Base-by-base conservation (phyloP, 2,797 vertebrate genomes). In the Discoglossus pictus region DNA sequence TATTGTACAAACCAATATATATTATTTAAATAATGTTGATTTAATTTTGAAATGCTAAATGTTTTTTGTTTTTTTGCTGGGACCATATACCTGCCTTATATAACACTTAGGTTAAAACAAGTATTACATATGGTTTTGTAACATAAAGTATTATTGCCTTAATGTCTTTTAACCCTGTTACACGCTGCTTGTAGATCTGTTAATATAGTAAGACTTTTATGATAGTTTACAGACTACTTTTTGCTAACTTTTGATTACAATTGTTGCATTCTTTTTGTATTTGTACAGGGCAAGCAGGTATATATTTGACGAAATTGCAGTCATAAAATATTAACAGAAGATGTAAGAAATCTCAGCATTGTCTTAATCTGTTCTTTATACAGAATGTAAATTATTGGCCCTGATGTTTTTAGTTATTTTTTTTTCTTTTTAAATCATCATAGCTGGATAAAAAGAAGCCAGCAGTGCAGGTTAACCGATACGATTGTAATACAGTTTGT, bases 401-500 rank as follows among this genome's bases (percentile, higher is more conserved):
- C 91, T 93, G 84, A 86, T 84, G 85, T 90, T 93, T 89, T 91
- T 90, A 89, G 89, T 87, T 81, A 89, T 91, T 92, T 89, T 89
- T 91, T 89, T 81, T 77, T 76, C 82, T 80, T 83, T 84, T 74
- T 76, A 86, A 87, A 83, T 70, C 64, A 58, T 81, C 80, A 21
- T 55, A 47, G 86, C 88, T 90, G 89, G 92, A 84, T 74, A 82
- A 75, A n/a, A 74, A 80, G 75, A 83, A 86, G 81, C 86, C 88
- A 85, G 82, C 88, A 75, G 81, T 86, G 78, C 87, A 87, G 86
- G 83, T 92, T 86, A 87, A 87, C 87, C 82, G 76, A 83, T 89
- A 89, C 92, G 92, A 97, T 93, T 97, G 93, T 98, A 95, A 94
- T 93, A 90, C 86, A 82, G 90, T 95, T 94, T 98, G 94, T 98